Conservation (phyloP, 2,797 vertebrate species). For the Alectoris magna region DNA sequence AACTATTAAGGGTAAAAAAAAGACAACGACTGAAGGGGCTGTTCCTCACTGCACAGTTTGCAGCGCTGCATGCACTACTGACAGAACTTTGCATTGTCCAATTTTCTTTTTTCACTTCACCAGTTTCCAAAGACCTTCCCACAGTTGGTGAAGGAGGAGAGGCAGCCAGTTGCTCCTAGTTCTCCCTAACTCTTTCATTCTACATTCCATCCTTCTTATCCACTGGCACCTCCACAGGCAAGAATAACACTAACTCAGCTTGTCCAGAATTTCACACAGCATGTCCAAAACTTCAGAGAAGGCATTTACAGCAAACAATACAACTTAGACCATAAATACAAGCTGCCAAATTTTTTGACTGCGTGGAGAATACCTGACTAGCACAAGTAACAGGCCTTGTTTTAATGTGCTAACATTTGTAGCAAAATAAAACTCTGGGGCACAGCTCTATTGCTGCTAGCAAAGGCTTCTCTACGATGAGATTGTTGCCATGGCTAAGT, state of each 20-base stretch:
- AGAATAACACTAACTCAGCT: not conserved
- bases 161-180: not conserved
- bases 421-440: not conserved
- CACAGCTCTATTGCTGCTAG: not conserved
- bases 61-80: not conserved
- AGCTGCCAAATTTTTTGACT: not conserved
- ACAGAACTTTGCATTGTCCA: not conserved
- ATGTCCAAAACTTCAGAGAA: not conserved
- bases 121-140: not conserved
- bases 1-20: constrained; percentile 80
- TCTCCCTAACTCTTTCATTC: not conserved
- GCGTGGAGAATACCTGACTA: not conserved
- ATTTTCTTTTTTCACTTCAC: not conserved
- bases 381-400: not conserved
- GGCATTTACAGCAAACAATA: not conserved
- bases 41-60: not conserved
- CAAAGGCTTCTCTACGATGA: not conserved
- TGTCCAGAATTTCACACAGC: not conserved
- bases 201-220: not conserved
- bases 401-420: not conserved
- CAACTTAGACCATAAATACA: not conserved
- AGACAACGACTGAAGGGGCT: not conserved
- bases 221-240: not conserved
- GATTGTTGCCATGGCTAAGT: not conserved
- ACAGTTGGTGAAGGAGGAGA: not conserved